phyloP scores from a whole-genome alignment of 2,888 invertebrate species.

The Macrophya alboannulata region DNA sequence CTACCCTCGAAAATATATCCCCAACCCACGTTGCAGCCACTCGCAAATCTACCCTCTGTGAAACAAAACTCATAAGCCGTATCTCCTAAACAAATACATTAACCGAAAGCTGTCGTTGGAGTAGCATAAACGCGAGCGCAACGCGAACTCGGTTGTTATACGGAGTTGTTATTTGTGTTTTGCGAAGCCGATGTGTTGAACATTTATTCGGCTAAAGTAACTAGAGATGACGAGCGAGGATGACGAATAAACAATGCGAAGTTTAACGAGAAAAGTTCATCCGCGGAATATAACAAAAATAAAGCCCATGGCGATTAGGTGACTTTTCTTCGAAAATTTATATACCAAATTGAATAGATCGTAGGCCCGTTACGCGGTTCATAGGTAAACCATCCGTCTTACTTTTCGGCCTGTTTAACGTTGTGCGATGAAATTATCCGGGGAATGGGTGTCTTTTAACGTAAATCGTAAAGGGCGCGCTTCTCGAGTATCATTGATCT shows the following conservation, averaged over 20 bases:
- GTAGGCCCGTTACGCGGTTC: background rate
- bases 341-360: background rate
- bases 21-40: slow-evolving; percentile 15
- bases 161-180: slow-evolving; percentile 25
- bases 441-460: slow-evolving; percentile 12
- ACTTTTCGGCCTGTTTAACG: slow-evolving; percentile 30
- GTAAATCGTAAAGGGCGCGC: slow-evolving; percentile 14
- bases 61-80: slow-evolving; percentile 48
- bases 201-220: slow-evolving; percentile 30
- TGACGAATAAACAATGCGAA: slow-evolving; percentile 2
- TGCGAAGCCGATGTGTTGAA: slow-evolving; percentile 22
- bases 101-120: slow-evolving; percentile 43
- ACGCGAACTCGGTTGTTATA: slow-evolving; percentile 18
- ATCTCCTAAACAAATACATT: slow-evolving; percentile 49
- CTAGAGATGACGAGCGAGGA: background rate
- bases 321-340: background rate
- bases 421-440: background rate
- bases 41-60: slow-evolving; percentile 34
- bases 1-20: slow-evolving; percentile 49
- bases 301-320: background rate
- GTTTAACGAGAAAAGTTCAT: slow-evolving; percentile 4
- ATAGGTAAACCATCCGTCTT: background rate
- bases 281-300: background rate
- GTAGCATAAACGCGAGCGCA: background rate
- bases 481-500: slow-evolving; percentile 9